Evolutionary conservation across 2,797 vertebrate species (phyloP).

Genomic region (Cyclura pinguis): DNA sequence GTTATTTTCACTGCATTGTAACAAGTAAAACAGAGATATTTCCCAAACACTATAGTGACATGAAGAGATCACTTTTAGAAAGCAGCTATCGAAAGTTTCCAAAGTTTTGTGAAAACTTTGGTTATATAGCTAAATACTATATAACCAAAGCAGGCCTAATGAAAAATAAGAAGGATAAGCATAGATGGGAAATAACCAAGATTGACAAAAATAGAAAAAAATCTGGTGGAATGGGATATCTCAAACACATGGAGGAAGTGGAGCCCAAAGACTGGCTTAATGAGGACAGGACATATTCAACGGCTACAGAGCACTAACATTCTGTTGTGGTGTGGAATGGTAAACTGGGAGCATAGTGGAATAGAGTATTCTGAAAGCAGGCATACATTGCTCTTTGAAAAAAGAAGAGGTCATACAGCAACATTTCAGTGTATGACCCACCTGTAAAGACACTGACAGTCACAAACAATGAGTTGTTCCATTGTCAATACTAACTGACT

Average conservation of each 20-base stretch:
- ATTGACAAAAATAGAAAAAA: background rate
- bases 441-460: background rate
- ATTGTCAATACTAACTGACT: constrained; percentile 65
- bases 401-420: background rate
- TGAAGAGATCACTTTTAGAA: too few species aligned
- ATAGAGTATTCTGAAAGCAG: background rate
- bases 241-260: background rate
- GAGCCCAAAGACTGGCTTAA: background rate
- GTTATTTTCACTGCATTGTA: too few species aligned
- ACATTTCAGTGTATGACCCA: background rate
- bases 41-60: too few species aligned
- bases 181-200: background rate
- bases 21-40: too few species aligned
- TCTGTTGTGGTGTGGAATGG: background rate
- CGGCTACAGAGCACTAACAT: background rate
- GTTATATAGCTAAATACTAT: background rate
- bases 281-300: background rate
- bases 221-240: background rate
- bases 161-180: background rate
- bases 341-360: background rate
- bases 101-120: background rate
- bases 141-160: background rate
- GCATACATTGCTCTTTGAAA: background rate
- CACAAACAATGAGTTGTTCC: constrained; percentile 66
- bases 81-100: too few species aligned